Percentiles rank a stretch among this genome's conserved stretches.
Conservation (phyloP, 1,140 invertebrate genomes). For the Papilio machaon region DNA sequence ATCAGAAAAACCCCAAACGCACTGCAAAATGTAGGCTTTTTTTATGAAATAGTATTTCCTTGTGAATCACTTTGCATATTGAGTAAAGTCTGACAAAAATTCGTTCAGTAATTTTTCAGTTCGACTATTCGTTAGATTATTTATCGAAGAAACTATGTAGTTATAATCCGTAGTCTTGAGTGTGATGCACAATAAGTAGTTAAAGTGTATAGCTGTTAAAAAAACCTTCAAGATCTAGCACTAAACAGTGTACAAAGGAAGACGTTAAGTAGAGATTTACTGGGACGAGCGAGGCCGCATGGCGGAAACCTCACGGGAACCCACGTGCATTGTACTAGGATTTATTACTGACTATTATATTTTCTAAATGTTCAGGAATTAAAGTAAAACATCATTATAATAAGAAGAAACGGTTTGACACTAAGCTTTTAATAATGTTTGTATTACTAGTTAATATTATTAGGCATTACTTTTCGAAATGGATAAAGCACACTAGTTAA, state of each 20-base stretch:
- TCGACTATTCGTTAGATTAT: not conserved
- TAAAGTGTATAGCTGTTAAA: slow-evolving; percentile 5
- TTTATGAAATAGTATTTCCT: not conserved
- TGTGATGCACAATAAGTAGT: not conserved
- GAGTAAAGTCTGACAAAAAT: not conserved
- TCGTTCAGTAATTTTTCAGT: not conserved
- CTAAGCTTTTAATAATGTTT: no score
- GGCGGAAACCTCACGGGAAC: slow-evolving; percentile 20
- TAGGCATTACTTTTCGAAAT: no score
- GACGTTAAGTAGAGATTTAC: slow-evolving; percentile 31
- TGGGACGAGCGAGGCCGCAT: slow-evolving; percentile 18
- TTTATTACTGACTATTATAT: slow-evolving; percentile 3
- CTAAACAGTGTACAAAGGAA: slow-evolving; percentile 17
- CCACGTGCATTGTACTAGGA: slow-evolving; percentile 12
- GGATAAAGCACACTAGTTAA: no score
- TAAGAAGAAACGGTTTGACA: no score
- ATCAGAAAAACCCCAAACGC: not conserved
- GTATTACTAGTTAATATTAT: no score
- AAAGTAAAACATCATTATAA: no score
- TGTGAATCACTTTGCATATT: not conserved
- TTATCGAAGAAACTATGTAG: not conserved
- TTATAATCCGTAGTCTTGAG: not conserved
- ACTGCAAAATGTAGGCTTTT: no score
- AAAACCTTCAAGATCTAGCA: slow-evolving; percentile 12
- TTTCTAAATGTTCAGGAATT: no score